Conservation (phyloP, 2,888 invertebrate species). For the Hemaris fuciformis region DNA sequence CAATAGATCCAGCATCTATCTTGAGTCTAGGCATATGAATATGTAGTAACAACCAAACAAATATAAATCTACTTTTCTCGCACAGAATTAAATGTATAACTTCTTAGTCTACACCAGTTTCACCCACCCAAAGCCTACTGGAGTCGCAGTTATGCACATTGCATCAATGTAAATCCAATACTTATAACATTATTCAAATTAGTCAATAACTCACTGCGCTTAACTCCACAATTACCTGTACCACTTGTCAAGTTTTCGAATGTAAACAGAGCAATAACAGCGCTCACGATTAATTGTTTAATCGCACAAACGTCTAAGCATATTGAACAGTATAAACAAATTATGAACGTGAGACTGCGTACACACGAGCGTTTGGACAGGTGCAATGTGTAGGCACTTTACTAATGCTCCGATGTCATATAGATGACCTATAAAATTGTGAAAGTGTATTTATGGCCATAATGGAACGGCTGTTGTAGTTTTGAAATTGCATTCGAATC, state of each 20-base stretch:
- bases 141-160: too few relatives aligned
- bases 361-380: conserved; percentile 30
- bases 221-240: conserved; percentile 7
- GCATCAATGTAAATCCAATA: not conserved
- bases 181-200: not conserved
- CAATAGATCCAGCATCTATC: too few relatives aligned
- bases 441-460: not conserved
- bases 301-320: conserved; percentile 13
- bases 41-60: too few relatives aligned
- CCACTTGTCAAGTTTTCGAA: not conserved
- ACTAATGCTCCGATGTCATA: conserved; percentile 12
- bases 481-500: not conserved
- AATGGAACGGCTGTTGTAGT: not conserved
- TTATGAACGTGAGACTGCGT: conserved; percentile 29
- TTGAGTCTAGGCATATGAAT: too few relatives aligned
- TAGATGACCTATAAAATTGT: conserved; percentile 19
- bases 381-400: conserved; percentile 27
- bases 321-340: conserved; percentile 32
- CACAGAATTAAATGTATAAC: too few relatives aligned
- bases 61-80: too few relatives aligned
- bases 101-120: too few relatives aligned
- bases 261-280: conserved; percentile 8
- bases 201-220: not conserved
- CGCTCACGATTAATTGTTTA: conserved; percentile 14
- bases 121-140: too few relatives aligned